Conservation (phyloP, 2,113 vertebrate genomes). For the Vombatus ursinus region DNA sequence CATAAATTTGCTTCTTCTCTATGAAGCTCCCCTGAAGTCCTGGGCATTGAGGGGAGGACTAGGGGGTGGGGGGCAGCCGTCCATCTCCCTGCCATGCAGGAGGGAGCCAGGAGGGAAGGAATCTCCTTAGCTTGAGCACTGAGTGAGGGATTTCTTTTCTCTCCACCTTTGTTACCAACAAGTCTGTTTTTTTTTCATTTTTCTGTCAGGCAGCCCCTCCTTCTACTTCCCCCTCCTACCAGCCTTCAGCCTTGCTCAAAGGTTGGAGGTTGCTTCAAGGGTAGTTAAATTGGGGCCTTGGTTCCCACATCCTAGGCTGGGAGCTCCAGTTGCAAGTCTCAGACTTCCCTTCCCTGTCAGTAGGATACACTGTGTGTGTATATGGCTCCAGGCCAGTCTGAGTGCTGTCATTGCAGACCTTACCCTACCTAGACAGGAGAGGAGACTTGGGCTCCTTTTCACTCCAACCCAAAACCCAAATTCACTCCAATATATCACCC, state of each 20-base stretch:
- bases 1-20: slow-evolving; percentile 79
- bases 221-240: not conserved
- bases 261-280: not conserved
- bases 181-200: slow-evolving; percentile 35
- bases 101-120: not conserved
- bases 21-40: slow-evolving; percentile 64
- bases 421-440: not conserved
- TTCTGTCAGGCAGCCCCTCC: not conserved
- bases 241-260: not conserved
- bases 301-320: not conserved
- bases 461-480: not conserved
- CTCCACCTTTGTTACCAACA: slow-evolving; percentile 41
- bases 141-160: not conserved
- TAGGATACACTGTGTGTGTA: not conserved
- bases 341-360: not conserved
- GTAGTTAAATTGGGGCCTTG: not conserved
- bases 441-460: not conserved
- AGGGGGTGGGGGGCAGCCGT: not conserved
- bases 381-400: not conserved
- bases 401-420: not conserved
- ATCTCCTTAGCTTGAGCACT: not conserved
- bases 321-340: not conserved
- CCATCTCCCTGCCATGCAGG: slow-evolving; percentile 46
- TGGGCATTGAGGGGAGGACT: rapidly evolving
- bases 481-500: not conserved